Evolutionary conservation across 2,113 vertebrate species (phyloP).

Genomic region (Scolopax mira): DNA sequence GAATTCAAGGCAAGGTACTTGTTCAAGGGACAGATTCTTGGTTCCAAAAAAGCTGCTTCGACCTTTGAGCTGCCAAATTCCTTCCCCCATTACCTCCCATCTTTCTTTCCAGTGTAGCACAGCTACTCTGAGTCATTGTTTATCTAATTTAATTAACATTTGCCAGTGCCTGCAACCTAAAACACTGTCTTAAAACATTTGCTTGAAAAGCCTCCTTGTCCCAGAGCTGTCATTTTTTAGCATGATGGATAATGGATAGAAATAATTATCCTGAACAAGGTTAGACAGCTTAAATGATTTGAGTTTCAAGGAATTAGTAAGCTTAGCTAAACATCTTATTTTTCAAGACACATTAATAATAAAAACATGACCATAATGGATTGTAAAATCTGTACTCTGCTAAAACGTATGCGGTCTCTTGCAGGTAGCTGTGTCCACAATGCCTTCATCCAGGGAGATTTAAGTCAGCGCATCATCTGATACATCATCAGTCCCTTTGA

Average conservation of each 20-base stretch:
- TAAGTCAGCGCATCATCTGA: conserved; percentile 66
- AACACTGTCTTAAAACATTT: conserved; percentile 80
- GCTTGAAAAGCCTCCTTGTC: conserved; percentile 78
- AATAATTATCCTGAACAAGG: conserved; percentile 78
- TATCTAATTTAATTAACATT: conserved; percentile 82
- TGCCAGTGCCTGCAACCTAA: conserved; percentile 74
- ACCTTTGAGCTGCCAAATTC: conserved; percentile 65
- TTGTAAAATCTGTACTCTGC: conserved; percentile 9
- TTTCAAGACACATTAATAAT: conserved; percentile 65
- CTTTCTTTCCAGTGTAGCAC: conserved; percentile 53
- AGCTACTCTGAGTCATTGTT: conserved; percentile 79
- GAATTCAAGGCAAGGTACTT: conserved; percentile 29
- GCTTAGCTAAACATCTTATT: conserved; percentile 75
- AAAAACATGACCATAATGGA: conserved; percentile 16
- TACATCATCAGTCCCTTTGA: conserved; percentile 66
- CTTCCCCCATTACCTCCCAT: conserved; percentile 32
- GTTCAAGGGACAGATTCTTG: conserved; percentile 7
- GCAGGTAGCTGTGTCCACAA: conserved; percentile 71
- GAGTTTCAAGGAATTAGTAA: conserved; percentile 76
- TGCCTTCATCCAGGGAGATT: conserved; percentile 70
- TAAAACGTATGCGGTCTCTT: background rate
- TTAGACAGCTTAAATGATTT: conserved; percentile 78
- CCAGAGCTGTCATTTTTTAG: conserved; percentile 79
- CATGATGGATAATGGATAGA: conserved; percentile 79
- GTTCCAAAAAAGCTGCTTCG: conserved; percentile 37